Percentiles rank a stretch among this genome's conserved stretches.
Evolutionary conservation across 2,113 vertebrate genomes (phyloP).

Genomic region (Podilymbus podiceps): DNA sequence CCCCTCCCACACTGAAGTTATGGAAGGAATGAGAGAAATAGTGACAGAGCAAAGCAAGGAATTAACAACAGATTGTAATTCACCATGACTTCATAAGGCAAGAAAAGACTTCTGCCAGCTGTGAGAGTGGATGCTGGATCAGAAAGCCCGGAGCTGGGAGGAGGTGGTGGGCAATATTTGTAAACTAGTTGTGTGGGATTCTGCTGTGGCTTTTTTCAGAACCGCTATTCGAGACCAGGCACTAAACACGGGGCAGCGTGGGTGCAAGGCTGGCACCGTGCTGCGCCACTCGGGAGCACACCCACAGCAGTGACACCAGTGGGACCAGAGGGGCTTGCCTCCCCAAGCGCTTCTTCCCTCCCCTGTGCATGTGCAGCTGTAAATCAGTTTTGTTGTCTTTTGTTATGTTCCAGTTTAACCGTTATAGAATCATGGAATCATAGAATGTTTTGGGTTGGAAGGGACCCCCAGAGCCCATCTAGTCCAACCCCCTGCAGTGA

Average conservation of each 20-base stretch:
- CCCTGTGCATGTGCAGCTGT: not conserved
- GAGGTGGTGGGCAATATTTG: not conserved
- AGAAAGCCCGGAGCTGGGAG: not conserved
- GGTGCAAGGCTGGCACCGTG: not conserved
- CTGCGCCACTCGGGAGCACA: accelerated
- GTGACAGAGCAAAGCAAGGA: not conserved
- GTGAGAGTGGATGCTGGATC: not conserved
- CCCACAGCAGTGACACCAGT: not conserved
- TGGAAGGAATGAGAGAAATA: not conserved
- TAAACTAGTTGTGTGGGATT: not conserved
- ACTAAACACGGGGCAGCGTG: not conserved
- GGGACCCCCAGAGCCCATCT: too few relatives aligned
- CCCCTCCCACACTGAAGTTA: not conserved
- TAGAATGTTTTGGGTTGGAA: too few relatives aligned
- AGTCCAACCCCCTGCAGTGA: too few relatives aligned
- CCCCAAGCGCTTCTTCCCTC: accelerated
- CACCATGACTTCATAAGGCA: not conserved
- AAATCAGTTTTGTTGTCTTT: not conserved
- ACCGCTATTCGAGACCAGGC: not conserved
- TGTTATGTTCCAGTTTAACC: not conserved
- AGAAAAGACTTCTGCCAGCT: not conserved
- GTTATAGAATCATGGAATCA: too few relatives aligned
- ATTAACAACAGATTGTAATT: not conserved
- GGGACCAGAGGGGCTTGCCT: not conserved
- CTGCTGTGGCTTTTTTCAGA: not conserved